A percentile compares a stretch with the other conserved stretches of the same genome.
Conservation (phyloP, 2,113 vertebrate genomes). For the Orthonyx spaldingii region DNA sequence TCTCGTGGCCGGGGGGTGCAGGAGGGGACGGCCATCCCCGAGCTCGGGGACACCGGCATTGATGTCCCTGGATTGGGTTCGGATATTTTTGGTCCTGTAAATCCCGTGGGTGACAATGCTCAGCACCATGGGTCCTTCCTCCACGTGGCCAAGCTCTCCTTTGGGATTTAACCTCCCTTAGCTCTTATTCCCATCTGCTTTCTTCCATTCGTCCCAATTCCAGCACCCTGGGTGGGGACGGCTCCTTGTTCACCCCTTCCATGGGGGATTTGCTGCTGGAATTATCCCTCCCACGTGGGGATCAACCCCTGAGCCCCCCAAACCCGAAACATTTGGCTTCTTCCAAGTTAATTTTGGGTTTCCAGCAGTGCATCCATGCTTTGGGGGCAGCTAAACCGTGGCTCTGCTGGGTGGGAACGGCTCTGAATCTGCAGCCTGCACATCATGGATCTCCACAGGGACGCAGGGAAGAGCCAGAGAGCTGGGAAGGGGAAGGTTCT, state of each 20-base stretch:
- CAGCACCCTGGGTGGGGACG: neutral
- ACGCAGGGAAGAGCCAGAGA: rapidly evolving
- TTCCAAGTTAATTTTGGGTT: rapidly evolving
- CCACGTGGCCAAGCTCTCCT: neutral
- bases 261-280: rapidly evolving
- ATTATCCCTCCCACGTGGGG: rapidly evolving
- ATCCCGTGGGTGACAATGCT: neutral
- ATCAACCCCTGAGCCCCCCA: neutral
- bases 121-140: rapidly evolving
- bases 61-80: neutral
- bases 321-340: rapidly evolving
- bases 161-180: neutral
- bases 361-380: rapidly evolving
- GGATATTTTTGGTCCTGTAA: neutral
- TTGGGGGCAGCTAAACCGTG: neutral
- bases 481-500: neutral
- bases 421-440: rapidly evolving
- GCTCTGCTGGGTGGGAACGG: neutral
- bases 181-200: neutral
- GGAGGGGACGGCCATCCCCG: neutral
- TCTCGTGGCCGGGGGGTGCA: rapidly evolving
- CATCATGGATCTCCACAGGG: rapidly evolving
- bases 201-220: neutral
- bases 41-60: rapidly evolving
- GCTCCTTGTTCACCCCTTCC: neutral